Evolutionary conservation across 2,888 invertebrate genomes (phyloP).

Genomic region (Pristionchus maxplancki): DNA sequence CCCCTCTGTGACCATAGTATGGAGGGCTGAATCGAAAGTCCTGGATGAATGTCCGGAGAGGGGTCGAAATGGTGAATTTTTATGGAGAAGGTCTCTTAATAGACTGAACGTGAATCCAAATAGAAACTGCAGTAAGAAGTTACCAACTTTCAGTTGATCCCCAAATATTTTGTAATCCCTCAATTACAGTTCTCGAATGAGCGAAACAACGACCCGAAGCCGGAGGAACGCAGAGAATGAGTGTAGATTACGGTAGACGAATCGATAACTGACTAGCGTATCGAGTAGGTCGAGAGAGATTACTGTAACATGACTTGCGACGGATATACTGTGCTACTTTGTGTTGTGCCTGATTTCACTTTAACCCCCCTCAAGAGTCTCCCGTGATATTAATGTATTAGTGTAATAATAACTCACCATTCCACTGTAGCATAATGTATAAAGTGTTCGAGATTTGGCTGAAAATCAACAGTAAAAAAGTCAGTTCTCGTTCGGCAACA

Average conservation of each 20-base stretch:
- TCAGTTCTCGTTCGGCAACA: too few relatives aligned
- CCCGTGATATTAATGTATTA: not conserved
- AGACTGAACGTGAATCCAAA: too few relatives aligned
- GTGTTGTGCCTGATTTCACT: constrained; percentile 32
- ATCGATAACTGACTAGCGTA: not conserved
- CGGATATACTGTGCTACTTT: constrained; percentile 26
- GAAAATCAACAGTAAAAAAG: too few relatives aligned
- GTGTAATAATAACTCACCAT: constrained; percentile 19
- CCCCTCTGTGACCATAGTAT: too few relatives aligned
- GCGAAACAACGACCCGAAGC: constrained; percentile 46
- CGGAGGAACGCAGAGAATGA: constrained; percentile 33
- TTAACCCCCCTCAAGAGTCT: not conserved
- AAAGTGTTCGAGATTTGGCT: not conserved
- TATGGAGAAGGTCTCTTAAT: too few relatives aligned
- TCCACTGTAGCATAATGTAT: constrained; percentile 35
- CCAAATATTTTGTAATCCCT: not conserved
- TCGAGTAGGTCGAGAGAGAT: not conserved
- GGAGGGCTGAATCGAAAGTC: too few relatives aligned
- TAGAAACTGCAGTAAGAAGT: too few relatives aligned
- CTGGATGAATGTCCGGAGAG: too few relatives aligned
- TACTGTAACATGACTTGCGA: constrained; percentile 20
- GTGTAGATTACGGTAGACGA: constrained; percentile 21
- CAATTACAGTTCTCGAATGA: constrained; percentile 44
- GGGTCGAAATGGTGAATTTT: too few relatives aligned
- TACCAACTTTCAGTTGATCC: not conserved